Evolutionary conservation across 2,797 vertebrate species (phyloP).

Genomic region (Pogoniulus pusillus): DNA sequence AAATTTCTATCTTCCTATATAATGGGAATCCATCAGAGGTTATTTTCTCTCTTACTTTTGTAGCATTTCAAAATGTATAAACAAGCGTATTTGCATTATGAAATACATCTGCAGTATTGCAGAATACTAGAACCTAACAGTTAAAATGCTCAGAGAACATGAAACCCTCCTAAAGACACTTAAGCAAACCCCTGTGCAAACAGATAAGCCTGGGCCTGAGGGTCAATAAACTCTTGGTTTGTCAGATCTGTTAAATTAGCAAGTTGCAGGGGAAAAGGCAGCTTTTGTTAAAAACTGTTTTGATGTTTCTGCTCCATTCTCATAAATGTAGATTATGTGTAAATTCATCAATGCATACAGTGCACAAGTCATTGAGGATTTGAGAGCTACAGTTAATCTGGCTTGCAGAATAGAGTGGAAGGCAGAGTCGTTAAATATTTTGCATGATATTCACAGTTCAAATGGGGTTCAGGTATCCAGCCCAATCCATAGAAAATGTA

Average conservation of each 20-base stretch:
- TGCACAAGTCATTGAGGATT: not conserved
- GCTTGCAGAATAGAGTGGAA: not conserved
- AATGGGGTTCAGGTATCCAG: not conserved
- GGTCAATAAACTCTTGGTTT: slow-evolving; percentile 31
- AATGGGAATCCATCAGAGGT: not conserved
- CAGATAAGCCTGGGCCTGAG: slow-evolving; percentile 35
- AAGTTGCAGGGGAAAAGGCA: slow-evolving; percentile 7
- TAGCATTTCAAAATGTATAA: not conserved
- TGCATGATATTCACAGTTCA: not conserved
- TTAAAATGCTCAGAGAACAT: not conserved
- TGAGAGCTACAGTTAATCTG: not conserved
- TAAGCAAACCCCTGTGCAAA: slow-evolving; percentile 4
- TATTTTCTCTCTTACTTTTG: not conserved
- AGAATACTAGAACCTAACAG: not conserved
- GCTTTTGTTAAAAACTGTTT: not conserved
- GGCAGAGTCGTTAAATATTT: not conserved
- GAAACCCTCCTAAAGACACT: not conserved
- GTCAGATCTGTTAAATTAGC: slow-evolving; percentile 15
- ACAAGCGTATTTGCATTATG: not conserved
- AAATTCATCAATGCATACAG: not conserved
- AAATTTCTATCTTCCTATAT: not conserved
- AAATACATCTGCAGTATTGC: slow-evolving; percentile 1
- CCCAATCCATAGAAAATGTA: not conserved
- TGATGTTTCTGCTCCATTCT: not conserved
- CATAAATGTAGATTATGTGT: not conserved